Base-by-base conservation (phyloP, 2,888 invertebrate genomes). In the Sesia apiformis region DNA sequence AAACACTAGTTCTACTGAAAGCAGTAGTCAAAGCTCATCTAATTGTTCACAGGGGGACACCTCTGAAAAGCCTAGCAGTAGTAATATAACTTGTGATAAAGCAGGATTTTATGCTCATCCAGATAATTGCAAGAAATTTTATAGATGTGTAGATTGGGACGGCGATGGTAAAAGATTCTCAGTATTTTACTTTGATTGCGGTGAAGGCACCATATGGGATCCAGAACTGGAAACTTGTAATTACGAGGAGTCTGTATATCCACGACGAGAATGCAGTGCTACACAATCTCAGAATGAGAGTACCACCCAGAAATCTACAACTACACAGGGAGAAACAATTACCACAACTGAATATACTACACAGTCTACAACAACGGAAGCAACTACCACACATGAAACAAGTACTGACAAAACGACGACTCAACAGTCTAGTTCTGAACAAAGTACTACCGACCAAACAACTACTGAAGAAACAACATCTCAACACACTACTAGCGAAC, bases 141-240 rank as follows among this genome's bases (percentile, higher is more conserved):
- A 92, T 63, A 89, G 93, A 63, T 93, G 93, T 71, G 92, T 93
- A 5, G 91, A 91, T 69, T 91, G 91, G 90, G 90, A 91, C 65
- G 89, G 88, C 5, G 81, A 90, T 59, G 91, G 90, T 1, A 69
- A 90, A 69, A 69, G 76, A 58, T 93, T 91, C 69, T 92, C 92
- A 53, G 87, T 93, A 4, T 93, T 90, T 70, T 88, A 93, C 67
- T 94, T 94, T 70, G 90, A 91, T 51, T 94, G 94, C 67, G 90
- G 91, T 7, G 91, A 91, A 58, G 94, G 94, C 40, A 94, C 94
- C 1, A 93, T 94, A 61, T 94, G 93, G 90, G 94, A 94, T 78
- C 92, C 93, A 39, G 88, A 90, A 52, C 72, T 93, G 53, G 90
- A 90, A 60, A 92, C 92, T 3, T 94, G 94, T 71, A 94, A 94